phyloP scores from a whole-genome alignment of 2,113 vertebrate genomes.

The Hippocampus comes region DNA sequence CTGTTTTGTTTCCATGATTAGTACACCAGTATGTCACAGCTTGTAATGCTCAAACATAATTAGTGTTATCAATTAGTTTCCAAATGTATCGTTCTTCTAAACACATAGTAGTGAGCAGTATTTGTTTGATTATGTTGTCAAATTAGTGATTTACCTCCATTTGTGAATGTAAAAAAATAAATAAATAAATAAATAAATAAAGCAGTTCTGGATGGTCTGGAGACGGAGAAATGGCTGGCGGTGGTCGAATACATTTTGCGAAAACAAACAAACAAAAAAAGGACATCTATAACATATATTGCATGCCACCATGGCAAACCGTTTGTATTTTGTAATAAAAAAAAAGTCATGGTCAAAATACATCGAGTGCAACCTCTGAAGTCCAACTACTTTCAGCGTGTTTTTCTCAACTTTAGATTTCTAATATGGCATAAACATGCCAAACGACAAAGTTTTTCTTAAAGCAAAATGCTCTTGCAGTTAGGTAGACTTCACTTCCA shows the following conservation, averaged over 20 bases:
- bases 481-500: slow-evolving; percentile 37
- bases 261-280: too few relatives aligned
- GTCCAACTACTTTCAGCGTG: neutral
- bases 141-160: too few relatives aligned
- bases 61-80: neutral
- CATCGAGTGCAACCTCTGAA: neutral
- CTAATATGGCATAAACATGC: neutral
- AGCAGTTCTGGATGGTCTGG: too few relatives aligned
- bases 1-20: neutral
- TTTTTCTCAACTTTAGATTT: neutral
- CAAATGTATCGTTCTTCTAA: neutral
- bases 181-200: too few relatives aligned
- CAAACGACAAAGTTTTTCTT: neutral
- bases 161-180: too few relatives aligned
- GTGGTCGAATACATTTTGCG: neutral
- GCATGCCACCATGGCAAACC: too few relatives aligned
- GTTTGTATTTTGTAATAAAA: too few relatives aligned
- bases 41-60: neutral
- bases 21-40: neutral
- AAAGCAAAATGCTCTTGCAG: slow-evolving; percentile 25
- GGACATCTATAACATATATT: too few relatives aligned
- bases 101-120: neutral
- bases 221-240: too few relatives aligned
- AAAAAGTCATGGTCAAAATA: neutral
- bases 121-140: neutral